These are phyloP conservation scores for Oreocharis arfaki DNA, from an alignment of 2,113 vertebrate genomes.

Conservation along the genomic window DNA sequence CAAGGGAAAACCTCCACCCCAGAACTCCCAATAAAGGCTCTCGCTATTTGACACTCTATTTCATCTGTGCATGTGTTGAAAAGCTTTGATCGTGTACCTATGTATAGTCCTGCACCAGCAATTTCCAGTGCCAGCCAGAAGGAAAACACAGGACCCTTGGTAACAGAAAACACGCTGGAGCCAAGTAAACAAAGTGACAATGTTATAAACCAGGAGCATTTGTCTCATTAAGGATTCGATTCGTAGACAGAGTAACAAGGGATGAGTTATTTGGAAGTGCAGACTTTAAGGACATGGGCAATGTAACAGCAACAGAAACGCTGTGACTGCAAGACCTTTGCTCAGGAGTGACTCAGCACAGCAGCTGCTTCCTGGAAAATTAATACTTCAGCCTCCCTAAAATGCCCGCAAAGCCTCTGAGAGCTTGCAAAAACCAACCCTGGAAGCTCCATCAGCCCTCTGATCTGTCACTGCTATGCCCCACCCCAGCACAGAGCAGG, in stretches of 20 bases:
- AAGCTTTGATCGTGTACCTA: neutral
- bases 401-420: neutral
- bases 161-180: neutral
- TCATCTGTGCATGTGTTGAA: neutral
- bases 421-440: neutral
- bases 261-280: neutral
- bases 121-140: neutral
- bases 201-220: neutral
- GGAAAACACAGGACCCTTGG: neutral
- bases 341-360: neutral
- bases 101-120: neutral
- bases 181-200: neutral
- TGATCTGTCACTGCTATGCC: neutral
- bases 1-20: neutral
- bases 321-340: neutral
- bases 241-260: neutral
- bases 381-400: neutral
- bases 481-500: accelerated
- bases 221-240: neutral
- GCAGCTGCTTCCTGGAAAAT: conserved; percentile 34
- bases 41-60: neutral
- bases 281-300: neutral
- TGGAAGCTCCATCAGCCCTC: neutral
- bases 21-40: neutral
- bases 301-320: neutral